phyloP scores from a whole-genome alignment of 2,113 vertebrate genomes.

The Dinomys branickii region DNA sequence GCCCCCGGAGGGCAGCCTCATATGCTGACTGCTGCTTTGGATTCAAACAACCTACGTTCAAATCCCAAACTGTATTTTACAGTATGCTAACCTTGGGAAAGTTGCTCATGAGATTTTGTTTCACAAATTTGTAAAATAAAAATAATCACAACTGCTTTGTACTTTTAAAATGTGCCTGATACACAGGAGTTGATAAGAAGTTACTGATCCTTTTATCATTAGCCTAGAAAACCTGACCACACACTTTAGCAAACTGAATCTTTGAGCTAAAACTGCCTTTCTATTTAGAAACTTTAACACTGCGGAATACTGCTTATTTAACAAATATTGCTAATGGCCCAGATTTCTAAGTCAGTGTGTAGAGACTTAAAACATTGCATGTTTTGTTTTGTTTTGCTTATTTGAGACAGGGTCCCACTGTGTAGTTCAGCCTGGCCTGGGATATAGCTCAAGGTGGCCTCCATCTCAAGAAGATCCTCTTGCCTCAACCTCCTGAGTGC shows the following conservation, averaged over 20 bases:
- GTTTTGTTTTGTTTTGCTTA: not conserved
- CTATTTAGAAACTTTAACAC: conserved; percentile 48
- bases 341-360: conserved; percentile 42
- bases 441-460: not conserved
- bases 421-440: not conserved
- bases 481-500: not conserved
- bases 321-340: not conserved
- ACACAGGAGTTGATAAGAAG: not conserved
- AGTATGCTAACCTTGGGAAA: conserved; percentile 14
- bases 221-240: not conserved
- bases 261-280: conserved; percentile 39
- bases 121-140: conserved; percentile 34
- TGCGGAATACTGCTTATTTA: conserved; percentile 53
- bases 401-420: not conserved
- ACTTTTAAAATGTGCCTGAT: not conserved
- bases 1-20: not conserved
- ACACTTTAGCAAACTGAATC: not conserved
- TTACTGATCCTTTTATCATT: conserved; percentile 27
- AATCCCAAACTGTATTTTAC: not conserved
- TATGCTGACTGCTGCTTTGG: not conserved
- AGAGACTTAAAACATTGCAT: conserved; percentile 26
- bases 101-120: conserved; percentile 26
- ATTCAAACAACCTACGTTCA: conserved; percentile 20
- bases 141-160: conserved; percentile 9
- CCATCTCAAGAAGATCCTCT: not conserved